Conservation (phyloP, 2,797 vertebrate genomes). For the Manis javanica region DNA sequence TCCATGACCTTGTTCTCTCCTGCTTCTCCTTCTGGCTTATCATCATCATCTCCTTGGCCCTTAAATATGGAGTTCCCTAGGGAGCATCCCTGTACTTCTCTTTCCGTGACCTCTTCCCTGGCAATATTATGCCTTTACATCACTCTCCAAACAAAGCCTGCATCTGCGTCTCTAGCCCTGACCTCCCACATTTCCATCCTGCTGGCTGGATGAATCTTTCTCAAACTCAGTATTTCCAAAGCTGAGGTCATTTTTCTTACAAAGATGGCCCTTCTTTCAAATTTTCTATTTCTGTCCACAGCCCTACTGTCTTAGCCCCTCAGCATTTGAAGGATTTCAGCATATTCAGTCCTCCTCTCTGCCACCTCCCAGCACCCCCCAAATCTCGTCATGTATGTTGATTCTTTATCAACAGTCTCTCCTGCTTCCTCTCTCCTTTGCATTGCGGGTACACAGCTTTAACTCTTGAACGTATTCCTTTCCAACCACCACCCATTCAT, state of each 20-base stretch:
- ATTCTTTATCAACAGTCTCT: not conserved
- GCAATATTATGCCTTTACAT: conserved; percentile 63
- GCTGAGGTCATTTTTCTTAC: conserved; percentile 74
- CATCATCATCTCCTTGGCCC: conserved; percentile 73
- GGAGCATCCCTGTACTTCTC: conserved; percentile 67
- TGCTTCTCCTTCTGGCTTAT: conserved; percentile 71
- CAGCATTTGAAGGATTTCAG: not conserved
- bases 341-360: not conserved
- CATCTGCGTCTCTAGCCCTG: conserved; percentile 69
- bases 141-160: conserved; percentile 75
- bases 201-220: conserved; percentile 41
- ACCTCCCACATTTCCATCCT: conserved; percentile 70
- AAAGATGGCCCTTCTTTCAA: conserved; percentile 48
- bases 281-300: not conserved
- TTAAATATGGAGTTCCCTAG: conserved; percentile 50
- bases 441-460: too few species aligned
- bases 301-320: not conserved
- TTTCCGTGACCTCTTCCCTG: conserved; percentile 79
- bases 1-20: conserved; percentile 59
- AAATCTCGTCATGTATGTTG: not conserved
- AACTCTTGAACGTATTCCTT: not conserved
- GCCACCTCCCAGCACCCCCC: not conserved
- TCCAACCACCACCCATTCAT: not conserved
- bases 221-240: conserved; percentile 73
- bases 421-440: not conserved